phyloP scores from a whole-genome alignment of 1,140 invertebrate species.

The Drosophila ironensis region DNA sequence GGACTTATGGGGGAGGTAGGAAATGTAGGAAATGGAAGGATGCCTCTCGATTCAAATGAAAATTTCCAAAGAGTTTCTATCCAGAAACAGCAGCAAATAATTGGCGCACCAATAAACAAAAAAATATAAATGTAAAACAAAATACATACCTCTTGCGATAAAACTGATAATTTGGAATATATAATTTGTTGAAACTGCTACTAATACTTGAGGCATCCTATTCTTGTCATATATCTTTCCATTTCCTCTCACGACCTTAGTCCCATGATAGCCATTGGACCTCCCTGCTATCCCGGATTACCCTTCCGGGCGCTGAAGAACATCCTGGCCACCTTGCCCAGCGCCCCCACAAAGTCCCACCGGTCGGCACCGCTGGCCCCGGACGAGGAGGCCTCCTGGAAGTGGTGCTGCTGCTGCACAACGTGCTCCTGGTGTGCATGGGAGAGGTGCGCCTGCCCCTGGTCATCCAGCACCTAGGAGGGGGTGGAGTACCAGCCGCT shows the following conservation, averaged over 20 bases:
- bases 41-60: too few species aligned
- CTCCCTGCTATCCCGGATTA: slow-evolving; percentile 13
- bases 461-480: slow-evolving; percentile 84
- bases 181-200: too few species aligned
- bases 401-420: slow-evolving; percentile 17
- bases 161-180: too few species aligned
- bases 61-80: too few species aligned
- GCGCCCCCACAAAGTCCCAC: slow-evolving; percentile 74
- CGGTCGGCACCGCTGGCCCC: slow-evolving; percentile 18
- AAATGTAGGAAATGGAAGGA: background rate
- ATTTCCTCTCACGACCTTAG: background rate
- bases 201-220: too few species aligned
- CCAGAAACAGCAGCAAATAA: too few species aligned
- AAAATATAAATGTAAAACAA: too few species aligned
- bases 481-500: slow-evolving; percentile 90
- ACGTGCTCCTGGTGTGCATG: slow-evolving; percentile 19
- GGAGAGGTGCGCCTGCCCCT: slow-evolving; percentile 17
- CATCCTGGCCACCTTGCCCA: slow-evolving; percentile 78
- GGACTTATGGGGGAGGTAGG: background rate
- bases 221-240: background rate
- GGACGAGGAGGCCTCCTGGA: slow-evolving; percentile 4
- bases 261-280: background rate
- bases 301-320: slow-evolving; percentile 73
- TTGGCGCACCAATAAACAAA: too few species aligned
- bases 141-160: too few species aligned